A percentile compares a stretch with the other conserved stretches of the same genome.
Evolutionary conservation across 2,888 invertebrate species (phyloP).

Genomic region (Merodon equestris): DNA sequence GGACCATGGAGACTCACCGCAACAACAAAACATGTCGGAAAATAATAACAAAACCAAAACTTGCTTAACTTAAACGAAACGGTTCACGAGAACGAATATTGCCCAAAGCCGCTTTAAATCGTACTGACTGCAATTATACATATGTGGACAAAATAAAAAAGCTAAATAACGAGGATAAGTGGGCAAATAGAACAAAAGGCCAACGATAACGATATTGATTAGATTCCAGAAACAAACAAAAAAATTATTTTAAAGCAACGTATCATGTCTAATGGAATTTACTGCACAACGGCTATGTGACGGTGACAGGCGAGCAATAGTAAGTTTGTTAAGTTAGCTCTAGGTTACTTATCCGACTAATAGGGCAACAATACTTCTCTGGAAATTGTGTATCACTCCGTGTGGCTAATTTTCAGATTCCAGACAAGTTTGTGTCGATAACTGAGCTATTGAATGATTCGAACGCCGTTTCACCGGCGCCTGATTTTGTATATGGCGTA

Average conservation of each 20-base stretch:
- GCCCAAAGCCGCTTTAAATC: constrained; percentile 32
- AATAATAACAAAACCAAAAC: neutral
- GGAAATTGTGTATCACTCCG: too few relatives aligned
- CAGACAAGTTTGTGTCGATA: too few relatives aligned
- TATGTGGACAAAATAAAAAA: constrained; percentile 32
- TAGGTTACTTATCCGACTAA: too few relatives aligned
- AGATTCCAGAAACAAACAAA: constrained; percentile 64
- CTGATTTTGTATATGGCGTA: too few relatives aligned
- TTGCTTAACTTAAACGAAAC: neutral
- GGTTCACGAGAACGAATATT: too few relatives aligned
- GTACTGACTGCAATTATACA: constrained; percentile 39
- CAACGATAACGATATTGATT: constrained; percentile 66
- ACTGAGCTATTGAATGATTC: too few relatives aligned
- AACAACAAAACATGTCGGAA: constrained; percentile 53
- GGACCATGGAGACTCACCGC: constrained; percentile 30
- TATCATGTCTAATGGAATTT: constrained; percentile 58
- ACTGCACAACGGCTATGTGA: neutral
- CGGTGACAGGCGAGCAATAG: neutral
- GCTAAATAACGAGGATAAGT: constrained; percentile 45
- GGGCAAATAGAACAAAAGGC: constrained; percentile 49
- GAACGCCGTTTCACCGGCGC: too few relatives aligned
- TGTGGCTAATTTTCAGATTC: too few relatives aligned
- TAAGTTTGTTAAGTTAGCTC: too few relatives aligned
- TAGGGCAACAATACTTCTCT: too few relatives aligned
- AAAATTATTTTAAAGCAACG: constrained; percentile 58